Base-by-base conservation (phyloP, 1,140 invertebrate species). In the Littorina saxatilis region DNA sequence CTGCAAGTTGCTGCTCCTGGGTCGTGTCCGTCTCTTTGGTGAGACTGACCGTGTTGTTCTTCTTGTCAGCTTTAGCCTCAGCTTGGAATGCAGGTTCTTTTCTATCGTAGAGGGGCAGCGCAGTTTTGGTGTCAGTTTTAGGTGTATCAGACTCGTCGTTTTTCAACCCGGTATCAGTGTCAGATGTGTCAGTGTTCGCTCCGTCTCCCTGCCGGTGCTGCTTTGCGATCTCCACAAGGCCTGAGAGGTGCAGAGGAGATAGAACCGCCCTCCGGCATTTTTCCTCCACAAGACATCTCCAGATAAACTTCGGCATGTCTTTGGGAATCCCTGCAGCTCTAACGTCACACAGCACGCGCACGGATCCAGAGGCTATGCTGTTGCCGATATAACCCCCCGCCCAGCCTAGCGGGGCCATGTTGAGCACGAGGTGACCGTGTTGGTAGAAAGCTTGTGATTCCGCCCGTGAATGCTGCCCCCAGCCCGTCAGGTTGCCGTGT, bases 321-420 rank as follows among this genome's bases (percentile, higher is more conserved):
- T 68, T 5, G 23, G 66, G 66, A 17, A 47, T 47, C 2, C 68
- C 68, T 23, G 27, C 66, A 35, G 66, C 66, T 68, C 66, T 68
- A 3, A 68, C 35, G 35, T 68, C 66, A 40, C 35, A 39, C 32
- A 13, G 2, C 32, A 68, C 13, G 15, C 66, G 66, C 11, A 15
- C 39, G 1, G 35, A 20, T 0, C 66, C 66, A 2, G 11, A 5
- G 7, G 17, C 66, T 23, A 68, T 20, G 39, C 17, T 27, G 37
- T n/a, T 9, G 1, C 9, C 15, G 11, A 20, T 7, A 35, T 2
- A 29, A 4, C 66, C 66, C 17, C 2, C 35, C 2, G 20, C 4
- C 66, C 66, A 68, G 2, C 66, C 66, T 35, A 68, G 32, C 32
- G 32, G 66, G 4, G 35, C 7, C 0, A 68, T 20, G 35, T 39